Evolutionary conservation across 2,888 invertebrate species (phyloP).

Genomic region (Eupithecia exiguata): DNA sequence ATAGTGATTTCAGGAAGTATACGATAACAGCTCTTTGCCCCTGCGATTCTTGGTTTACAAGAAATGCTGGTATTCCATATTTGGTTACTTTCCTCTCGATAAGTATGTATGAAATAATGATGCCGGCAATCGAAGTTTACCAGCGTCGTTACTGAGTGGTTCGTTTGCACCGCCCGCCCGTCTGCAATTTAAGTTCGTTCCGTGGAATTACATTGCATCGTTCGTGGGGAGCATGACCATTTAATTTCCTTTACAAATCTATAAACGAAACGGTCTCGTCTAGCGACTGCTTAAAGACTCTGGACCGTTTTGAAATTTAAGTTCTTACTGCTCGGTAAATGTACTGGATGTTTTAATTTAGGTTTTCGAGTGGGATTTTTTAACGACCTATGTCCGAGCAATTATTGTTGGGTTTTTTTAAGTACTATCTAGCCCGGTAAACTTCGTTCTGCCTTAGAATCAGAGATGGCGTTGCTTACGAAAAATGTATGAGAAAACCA

Average conservation of each 20-base stretch:
- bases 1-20: no score
- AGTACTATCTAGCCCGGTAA: no score
- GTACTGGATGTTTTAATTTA: background rate
- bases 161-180: background rate
- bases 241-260: constrained; percentile 29
- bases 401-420: no score
- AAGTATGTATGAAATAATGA: no score
- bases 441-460: no score
- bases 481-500: no score
- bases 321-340: background rate
- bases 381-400: no score
- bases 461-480: no score
- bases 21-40: no score
- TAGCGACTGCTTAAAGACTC: constrained; percentile 18
- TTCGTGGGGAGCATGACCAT: constrained; percentile 9
- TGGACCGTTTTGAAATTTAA: background rate
- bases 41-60: no score
- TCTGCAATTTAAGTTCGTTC: background rate
- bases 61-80: no score
- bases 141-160: background rate
- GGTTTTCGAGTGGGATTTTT: background rate
- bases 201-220: constrained; percentile 3
- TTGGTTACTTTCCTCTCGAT: no score
- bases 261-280: constrained; percentile 16
- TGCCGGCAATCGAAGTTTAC: background rate